Evolutionary conservation across 2,888 invertebrate species (phyloP), one percentile per base, ranked within the genome.

Genomic region (Xylocampa areola): DNA sequence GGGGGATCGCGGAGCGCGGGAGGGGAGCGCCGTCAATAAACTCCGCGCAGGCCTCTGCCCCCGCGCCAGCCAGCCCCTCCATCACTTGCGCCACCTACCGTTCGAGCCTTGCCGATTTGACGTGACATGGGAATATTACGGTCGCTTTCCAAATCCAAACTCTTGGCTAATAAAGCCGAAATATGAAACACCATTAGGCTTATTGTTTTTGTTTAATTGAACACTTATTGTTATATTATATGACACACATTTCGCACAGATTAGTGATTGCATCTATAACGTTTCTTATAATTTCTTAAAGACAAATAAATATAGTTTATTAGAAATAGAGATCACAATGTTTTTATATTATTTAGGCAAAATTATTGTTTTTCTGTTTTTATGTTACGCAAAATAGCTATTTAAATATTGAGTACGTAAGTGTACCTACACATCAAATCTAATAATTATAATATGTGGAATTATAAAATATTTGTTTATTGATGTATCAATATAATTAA

Each of bases 21-120:
- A 87, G 86, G 88, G 88, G 88, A 87, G 89, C 79, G 88, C 92
- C 93, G 90, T 91, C 92, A 91, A 91, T 93, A 90, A 88, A 89
- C 90, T 89, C 91, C 90, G 92, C 91, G 90, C 92, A 91, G 88
- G 87, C 85, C 88, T 83, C 89, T 89, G 88, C 88, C 90, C 90
- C 91, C 88, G 83, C 85, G 80, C 74, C 73, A 80, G 76, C 77
- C 69, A 43, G 51, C 68, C 59, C 77, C 72, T 70, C 69, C 63
- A 57, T 27, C 66, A 62, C 78, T 63, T 78, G 74, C 80, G 66
- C 74, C 78, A 80, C 75, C 81, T 78, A 76, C 62, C 76, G 73
- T 71, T 77, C 67, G 53, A 80, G 78, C 79, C 76, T 80, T 80
- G 81, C 76, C 76, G 79, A 78, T 80, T 76, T 81, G 76, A 80